Percentiles rank a stretch among this genome's conserved stretches.
Conservation (phyloP, 2,113 vertebrate genomes). For the Brachyhypopomus gauderio region DNA sequence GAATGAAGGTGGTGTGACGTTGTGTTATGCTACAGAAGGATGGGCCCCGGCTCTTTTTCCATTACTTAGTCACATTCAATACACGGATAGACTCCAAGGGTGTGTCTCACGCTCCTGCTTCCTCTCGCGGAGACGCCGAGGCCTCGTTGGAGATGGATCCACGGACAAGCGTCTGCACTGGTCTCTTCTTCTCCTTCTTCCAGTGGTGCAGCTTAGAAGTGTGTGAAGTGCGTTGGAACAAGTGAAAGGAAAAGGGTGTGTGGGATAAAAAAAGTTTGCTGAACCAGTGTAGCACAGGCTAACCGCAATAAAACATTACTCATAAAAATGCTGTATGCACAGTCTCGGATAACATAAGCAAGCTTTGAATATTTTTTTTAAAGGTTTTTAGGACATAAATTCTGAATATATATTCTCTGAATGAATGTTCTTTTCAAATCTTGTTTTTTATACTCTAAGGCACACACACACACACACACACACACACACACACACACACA, state of each 20-base stretch:
- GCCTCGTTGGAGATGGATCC: slow-evolving; percentile 8
- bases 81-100: slow-evolving; percentile 35
- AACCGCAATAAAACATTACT: no score
- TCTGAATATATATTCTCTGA: no score
- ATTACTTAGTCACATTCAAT: slow-evolving; percentile 33
- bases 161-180: not conserved
- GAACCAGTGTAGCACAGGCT: not conserved
- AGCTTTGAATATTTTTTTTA: no score
- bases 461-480: not conserved
- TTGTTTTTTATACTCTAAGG: no score
- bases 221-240: not conserved
- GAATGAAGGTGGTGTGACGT: not conserved
- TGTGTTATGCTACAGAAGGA: slow-evolving; percentile 6
- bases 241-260: not conserved
- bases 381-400: no score
- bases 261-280: not conserved
- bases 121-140: slow-evolving; percentile 34
- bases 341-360: no score
- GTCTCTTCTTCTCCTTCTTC: not conserved
- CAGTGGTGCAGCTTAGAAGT: not conserved
- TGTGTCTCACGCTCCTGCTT: slow-evolving; percentile 32
- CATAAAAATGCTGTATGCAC: no score
- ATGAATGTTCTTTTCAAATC: no score
- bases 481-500: not conserved
- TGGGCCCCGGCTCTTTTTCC: slow-evolving; percentile 16